Evolutionary conservation across 1,140 invertebrate genomes (phyloP).

Genomic region (Laodelphax striatellus): DNA sequence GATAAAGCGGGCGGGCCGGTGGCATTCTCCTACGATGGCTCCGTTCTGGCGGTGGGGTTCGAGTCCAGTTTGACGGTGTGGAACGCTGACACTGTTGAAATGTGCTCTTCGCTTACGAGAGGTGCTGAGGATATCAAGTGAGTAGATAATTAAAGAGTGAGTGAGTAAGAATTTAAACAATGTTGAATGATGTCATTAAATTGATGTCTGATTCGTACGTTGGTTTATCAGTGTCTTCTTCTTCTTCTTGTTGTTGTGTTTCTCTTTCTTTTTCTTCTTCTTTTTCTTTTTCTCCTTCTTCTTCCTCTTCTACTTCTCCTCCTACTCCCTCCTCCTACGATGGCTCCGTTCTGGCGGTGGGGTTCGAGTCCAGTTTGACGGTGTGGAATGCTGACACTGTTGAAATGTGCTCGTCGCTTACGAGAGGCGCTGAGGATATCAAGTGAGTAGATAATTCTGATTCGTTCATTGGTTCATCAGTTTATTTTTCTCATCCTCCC

Average conservation of each 20-base stretch:
- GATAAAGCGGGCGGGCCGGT: conserved; percentile 41
- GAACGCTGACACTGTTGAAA: conserved; percentile 28
- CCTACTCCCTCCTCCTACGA: conserved; percentile 67
- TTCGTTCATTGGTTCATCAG: no score
- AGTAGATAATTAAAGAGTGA: no score
- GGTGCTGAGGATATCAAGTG: background rate
- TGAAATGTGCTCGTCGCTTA: conserved; percentile 20
- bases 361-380: conserved; percentile 53
- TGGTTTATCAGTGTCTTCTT: no score
- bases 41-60: conserved; percentile 59
- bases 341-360: conserved; percentile 60
- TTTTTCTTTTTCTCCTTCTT: no score
- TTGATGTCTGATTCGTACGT: no score
- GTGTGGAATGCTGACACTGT: conserved; percentile 41
- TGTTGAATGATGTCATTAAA: no score
- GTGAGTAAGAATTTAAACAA: no score
- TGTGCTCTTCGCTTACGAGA: conserved; percentile 19
- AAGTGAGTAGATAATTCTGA: no score
- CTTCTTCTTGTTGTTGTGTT: no score
- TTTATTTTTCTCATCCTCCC: no score
- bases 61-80: conserved; percentile 57
- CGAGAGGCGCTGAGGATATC: background rate
- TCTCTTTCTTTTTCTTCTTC: no score
- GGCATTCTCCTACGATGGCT: conserved; percentile 63
- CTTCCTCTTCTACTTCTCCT: no score